Conservation (phyloP, 2,888 invertebrate genomes). For the Hedya salicella region DNA sequence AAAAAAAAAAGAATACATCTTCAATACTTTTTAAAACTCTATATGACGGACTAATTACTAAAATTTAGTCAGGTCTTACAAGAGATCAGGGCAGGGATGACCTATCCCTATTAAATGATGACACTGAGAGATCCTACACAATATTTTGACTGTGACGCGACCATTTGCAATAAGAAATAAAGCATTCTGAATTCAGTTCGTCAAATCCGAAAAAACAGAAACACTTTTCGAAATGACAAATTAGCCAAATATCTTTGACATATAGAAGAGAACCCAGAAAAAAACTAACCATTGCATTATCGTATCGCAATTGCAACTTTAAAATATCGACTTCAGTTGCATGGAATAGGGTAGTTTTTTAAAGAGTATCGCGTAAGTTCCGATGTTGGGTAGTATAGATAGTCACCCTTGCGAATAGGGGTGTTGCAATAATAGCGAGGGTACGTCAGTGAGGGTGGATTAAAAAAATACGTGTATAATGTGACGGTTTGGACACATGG, state of each 20-base stretch:
- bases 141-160: too few species aligned
- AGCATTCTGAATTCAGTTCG: not conserved
- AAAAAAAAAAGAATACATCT: too few species aligned
- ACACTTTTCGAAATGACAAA: slow-evolving; percentile 30
- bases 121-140: too few species aligned
- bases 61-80: too few species aligned
- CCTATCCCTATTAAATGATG: too few species aligned
- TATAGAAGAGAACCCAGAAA: slow-evolving; percentile 26
- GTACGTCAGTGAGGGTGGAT: slow-evolving; percentile 53
- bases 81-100: too few species aligned
- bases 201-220: slow-evolving; percentile 11
- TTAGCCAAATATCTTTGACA: slow-evolving; percentile 24
- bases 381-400: not conserved
- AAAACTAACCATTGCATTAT: not conserved
- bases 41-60: too few species aligned
- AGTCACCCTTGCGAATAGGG: slow-evolving; percentile 50
- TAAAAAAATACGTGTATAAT: slow-evolving; percentile 42
- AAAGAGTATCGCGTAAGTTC: not conserved
- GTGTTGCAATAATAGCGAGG: slow-evolving; percentile 67
- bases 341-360: not conserved
- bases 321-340: not conserved
- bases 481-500: slow-evolving; percentile 3
- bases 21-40: too few species aligned
- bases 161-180: not conserved
- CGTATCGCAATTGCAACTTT: not conserved